Conservation (phyloP, 1,140 invertebrate species). For the Drosophila ogumai region DNA sequence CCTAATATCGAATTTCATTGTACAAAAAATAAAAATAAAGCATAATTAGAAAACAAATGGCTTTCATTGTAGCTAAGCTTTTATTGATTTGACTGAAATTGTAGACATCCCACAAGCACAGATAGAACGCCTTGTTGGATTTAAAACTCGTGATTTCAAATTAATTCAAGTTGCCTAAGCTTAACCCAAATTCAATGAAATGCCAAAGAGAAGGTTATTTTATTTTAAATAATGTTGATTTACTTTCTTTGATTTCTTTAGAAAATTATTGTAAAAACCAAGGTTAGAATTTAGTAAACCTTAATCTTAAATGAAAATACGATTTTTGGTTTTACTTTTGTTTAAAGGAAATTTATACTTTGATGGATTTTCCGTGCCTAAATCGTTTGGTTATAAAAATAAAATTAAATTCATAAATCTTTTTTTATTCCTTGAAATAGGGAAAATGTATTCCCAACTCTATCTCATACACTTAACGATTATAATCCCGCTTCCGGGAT, state of each 20-base stretch:
- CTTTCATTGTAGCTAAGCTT: background rate
- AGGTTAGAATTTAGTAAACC: background rate
- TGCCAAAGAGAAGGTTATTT: no score
- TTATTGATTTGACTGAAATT: background rate
- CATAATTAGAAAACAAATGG: background rate
- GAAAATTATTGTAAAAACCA: background rate
- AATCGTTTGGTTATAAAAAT: conserved; percentile 6
- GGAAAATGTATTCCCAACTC: conserved; percentile 1
- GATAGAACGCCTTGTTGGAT: background rate
- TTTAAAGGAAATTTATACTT: background rate
- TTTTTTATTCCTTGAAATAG: background rate
- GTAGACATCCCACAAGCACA: background rate
- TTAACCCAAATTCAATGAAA: background rate
- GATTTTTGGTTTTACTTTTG: background rate
- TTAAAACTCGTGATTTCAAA: background rate
- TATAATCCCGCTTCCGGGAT: conserved; percentile 22
- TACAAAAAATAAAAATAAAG: background rate
- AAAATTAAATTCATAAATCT: conserved; percentile 38
- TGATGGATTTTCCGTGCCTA: background rate
- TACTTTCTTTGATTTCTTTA: background rate
- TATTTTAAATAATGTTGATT: no score
- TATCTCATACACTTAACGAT: conserved; percentile 4
- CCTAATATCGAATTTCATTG: conserved; percentile 1
- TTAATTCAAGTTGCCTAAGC: background rate
- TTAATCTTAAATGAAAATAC: background rate